Conservation (phyloP, 2,888 invertebrate genomes). For the Autographa pulchrina region DNA sequence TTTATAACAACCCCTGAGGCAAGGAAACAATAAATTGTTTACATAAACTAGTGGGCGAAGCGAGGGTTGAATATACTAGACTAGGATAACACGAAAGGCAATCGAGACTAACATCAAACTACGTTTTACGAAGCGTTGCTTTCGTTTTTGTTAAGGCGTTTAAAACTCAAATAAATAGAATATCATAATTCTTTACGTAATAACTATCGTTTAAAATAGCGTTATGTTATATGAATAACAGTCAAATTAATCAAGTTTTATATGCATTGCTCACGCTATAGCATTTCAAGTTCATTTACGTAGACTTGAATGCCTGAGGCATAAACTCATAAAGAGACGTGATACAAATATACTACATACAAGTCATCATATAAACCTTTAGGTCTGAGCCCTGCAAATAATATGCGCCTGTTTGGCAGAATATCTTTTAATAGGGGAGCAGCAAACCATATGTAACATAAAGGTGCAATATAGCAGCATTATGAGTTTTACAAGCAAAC, state of each 20-base stretch:
- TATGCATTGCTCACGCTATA: conserved; percentile 4
- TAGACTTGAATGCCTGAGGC: background rate
- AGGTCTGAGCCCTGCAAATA: background rate
- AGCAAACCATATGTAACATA: background rate
- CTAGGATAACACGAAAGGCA: conserved; percentile 19
- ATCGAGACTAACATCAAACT: conserved; percentile 17
- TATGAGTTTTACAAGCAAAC: background rate
- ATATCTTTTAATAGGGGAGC: background rate
- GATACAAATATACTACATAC: background rate
- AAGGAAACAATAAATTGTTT: conserved; percentile 63
- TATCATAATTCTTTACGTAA: conserved; percentile 1
- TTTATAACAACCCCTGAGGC: conserved; percentile 66
- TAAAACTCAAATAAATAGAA: background rate
- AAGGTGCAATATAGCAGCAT: background rate
- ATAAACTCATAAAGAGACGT: background rate
- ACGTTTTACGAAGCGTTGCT: background rate
- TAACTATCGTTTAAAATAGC: background rate
- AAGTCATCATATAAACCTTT: background rate
- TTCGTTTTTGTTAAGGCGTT: conserved; percentile 9
- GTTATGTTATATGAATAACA: background rate
- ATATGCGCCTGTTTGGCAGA: background rate
- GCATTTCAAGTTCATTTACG: conserved; percentile 4
- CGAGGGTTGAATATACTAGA: conserved; percentile 15
- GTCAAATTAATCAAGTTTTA: background rate
- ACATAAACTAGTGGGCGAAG: conserved; percentile 48